Conservation (phyloP, 35 echinoderm and acorn worm genomes). For the Amphiura filiformis region DNA sequence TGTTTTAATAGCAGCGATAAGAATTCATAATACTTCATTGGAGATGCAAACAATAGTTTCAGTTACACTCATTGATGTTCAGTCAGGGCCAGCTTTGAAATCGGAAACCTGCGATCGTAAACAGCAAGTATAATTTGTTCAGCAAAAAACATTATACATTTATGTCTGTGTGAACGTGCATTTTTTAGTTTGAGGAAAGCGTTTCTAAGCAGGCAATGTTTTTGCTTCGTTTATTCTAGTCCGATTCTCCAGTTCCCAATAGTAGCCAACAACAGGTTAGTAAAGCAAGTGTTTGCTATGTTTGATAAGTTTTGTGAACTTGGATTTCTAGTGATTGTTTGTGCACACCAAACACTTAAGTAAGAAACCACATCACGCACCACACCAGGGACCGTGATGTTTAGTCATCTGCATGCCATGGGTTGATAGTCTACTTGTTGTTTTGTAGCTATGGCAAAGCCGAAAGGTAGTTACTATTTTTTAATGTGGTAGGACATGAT, state of each 20-base stretch:
- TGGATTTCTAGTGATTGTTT: constrained; percentile 9
- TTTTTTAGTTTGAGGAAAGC: neutral
- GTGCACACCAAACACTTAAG: neutral
- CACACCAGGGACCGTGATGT: neutral
- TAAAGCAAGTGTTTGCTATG: neutral
- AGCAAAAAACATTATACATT: too few species aligned
- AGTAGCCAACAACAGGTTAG: neutral
- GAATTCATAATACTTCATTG: too few species aligned
- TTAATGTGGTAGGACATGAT: neutral
- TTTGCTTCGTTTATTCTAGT: constrained; percentile 2
- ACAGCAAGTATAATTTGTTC: too few species aligned
- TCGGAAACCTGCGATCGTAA: too few species aligned
- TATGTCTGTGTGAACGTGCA: too few species aligned
- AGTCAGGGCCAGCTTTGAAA: too few species aligned
- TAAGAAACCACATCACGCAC: constrained; percentile 13
- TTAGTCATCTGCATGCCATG: neutral
- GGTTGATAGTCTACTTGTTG: neutral
- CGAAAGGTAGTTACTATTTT: neutral
- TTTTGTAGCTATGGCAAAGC: neutral
- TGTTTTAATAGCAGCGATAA: too few species aligned
- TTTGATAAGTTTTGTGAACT: constrained; percentile 1
- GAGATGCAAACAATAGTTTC: too few species aligned
- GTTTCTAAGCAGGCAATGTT: neutral
- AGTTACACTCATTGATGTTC: too few species aligned
- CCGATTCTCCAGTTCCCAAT: neutral